Evolutionary conservation across 2,888 invertebrate species (phyloP), one percentile per base, ranked within the genome.

Genomic region (Rhaphigaster nebulosa): DNA sequence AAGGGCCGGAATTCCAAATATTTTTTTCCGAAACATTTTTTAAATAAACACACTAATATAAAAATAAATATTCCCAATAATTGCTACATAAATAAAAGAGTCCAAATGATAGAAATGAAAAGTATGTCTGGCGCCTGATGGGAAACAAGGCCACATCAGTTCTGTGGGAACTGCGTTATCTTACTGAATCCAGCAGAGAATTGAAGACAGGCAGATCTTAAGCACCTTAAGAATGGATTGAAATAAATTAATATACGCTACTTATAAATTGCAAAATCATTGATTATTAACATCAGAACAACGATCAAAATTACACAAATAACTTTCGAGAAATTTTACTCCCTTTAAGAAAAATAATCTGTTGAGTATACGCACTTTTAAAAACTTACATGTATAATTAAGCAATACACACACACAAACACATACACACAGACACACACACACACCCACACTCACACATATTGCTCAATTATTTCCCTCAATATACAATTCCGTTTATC

Each of bases 161-260:
- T 76, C 70, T 76, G 70, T 76, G 70, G 38, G 70, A 76, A 76
- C 70, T 38, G 5, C 5, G 20, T 76, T 76, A 76, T 76, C 70
- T 34, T 38, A 34, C 20, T 23, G 70, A 34, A 34, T 76, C 5
- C 29, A 0, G 10, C 18, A 1, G 6, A 10, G 70, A 76, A 65
- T 13, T 15, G 56, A 3, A 15, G 10, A n/a, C n/a, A 52, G 56
- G 23, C 26, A 56, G 26, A 56, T 56, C 23, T 56, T 8, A 56
- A 23, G 56, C 56, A 56, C 23, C 1, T 23, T 29, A 60, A 60
- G 10, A 12, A n/a, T 60, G 18, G 8, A 56, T 4, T 56, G 8
- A 56, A 26, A 6, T 26, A 56, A 56, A 56, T 26, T 23, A 23
- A 56, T 26, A 20, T 20, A 54, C 15, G 18, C 0, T 20, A 20